Evolutionary conservation across 2,797 vertebrate genomes (phyloP).

Genomic region (Melopsittacus undulatus): DNA sequence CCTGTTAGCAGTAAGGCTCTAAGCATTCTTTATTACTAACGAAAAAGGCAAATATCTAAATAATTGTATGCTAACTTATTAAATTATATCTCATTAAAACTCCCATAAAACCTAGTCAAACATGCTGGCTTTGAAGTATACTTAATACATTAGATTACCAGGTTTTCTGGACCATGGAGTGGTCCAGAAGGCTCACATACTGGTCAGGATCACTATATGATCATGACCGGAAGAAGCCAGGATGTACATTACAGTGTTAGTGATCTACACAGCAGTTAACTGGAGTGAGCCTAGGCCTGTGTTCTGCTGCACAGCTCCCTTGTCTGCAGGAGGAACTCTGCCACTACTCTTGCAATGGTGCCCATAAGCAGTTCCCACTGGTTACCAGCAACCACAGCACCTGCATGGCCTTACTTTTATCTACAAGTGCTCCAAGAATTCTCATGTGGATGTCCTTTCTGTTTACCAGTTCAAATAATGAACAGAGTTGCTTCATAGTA

Average conservation of each 20-base stretch:
- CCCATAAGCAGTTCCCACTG: accelerated
- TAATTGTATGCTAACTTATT: background rate
- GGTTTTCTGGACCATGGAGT: background rate
- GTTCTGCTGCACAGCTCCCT: background rate
- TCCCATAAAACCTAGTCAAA: background rate
- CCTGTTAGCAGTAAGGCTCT: background rate
- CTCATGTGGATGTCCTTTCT: background rate
- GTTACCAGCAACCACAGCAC: background rate
- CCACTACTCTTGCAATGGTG: background rate
- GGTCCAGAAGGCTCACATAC: too few relatives aligned
- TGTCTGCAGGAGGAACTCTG: background rate
- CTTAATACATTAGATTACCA: background rate
- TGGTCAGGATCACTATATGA: too few relatives aligned
- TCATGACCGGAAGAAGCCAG: background rate
- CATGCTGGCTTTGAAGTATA: background rate
- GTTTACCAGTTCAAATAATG: background rate
- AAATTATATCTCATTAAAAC: background rate
- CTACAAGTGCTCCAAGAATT: background rate
- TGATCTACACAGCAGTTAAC: background rate
- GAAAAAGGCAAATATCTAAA: background rate
- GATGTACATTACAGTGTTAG: background rate
- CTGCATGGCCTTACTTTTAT: background rate
- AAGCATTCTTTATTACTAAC: background rate
- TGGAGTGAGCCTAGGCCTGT: background rate
- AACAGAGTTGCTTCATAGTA: background rate